These are phyloP conservation scores for Chaenogobius annularis DNA, from an alignment of 2,113 vertebrate species.

Conservation along the genomic window DNA sequence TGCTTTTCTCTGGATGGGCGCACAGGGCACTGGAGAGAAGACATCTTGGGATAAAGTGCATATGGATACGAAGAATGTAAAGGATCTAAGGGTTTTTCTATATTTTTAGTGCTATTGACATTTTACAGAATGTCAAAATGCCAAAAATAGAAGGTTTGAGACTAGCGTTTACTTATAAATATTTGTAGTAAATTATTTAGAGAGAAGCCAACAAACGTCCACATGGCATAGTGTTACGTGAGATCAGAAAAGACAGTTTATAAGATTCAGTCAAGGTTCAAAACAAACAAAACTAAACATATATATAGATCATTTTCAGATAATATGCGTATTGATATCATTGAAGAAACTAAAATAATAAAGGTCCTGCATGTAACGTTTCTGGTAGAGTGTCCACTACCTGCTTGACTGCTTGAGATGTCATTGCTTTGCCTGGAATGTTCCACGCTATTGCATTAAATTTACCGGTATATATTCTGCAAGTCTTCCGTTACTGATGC, in stretches of 20 bases:
- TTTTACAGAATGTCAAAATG: conserved; percentile 31
- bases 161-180: conserved; percentile 64
- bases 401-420: too few relatives aligned
- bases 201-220: conserved; percentile 50
- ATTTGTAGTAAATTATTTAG: conserved; percentile 65
- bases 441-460: too few relatives aligned
- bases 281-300: neutral
- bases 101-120: conserved; percentile 26
- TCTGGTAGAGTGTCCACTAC: too few relatives aligned
- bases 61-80: conserved; percentile 1
- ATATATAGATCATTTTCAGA: too few relatives aligned
- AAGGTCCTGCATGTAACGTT: too few relatives aligned
- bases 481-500: too few relatives aligned
- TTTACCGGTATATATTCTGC: too few relatives aligned
- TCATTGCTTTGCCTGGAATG: too few relatives aligned
- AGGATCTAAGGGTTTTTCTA: conserved; percentile 11
- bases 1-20: neutral
- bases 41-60: conserved; percentile 5
- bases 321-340: too few relatives aligned
- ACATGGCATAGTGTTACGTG: conserved; percentile 34
- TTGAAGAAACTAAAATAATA: too few relatives aligned
- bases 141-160: conserved; percentile 27
- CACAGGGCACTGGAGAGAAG: neutral
- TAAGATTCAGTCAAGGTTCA: neutral
- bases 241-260: conserved; percentile 5